Base-by-base conservation (phyloP, 2,797 vertebrate species). In the Erethizon dorsatum region DNA sequence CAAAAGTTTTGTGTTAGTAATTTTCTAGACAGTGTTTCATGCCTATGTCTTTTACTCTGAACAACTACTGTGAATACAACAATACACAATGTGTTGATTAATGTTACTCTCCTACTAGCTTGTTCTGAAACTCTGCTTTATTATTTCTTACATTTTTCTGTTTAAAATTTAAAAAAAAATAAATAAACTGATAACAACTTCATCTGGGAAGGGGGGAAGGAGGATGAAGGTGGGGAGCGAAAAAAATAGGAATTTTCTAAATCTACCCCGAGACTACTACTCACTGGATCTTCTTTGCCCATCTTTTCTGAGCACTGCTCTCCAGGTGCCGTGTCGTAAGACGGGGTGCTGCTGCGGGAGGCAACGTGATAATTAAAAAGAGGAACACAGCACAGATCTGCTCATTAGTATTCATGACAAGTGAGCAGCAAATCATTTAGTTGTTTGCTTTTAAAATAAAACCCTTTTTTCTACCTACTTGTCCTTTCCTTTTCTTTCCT, bases 391-490 rank as follows among this genome's bases (percentile, higher is more conserved):
- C 61, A 89, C 63, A 94, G 37, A 96, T 93, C 95, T 95, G 91
- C 97, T 98, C 2, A 0, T 98, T 98, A 94, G 96, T 98, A 98
- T 98, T 98, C 98, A 97, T 94, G 96, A 92, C 97, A 97, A 98
- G 97, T 47, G 83, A 96, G 96, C 65, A 88, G 89, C 93, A 98
- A 98, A 98, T 96, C 97, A 97, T 95, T 98, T 97, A 97, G 96
- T 95, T 98, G 94, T 97, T 98, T 97, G 95, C 97, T 98, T 98
- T 97, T 96, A 97, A 97, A 98, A 97, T 94, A 98, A 98, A 98
- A 97, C 90, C 97, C 97, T 97, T 95, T 83, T 79, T 6, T 65
- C 83, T 17, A 65, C 78, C 52, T 24, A 28, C 65, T 65, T 88
- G 94, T 75, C 10, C 47, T 83, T 52, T 14, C 5, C 41, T 88